phyloP scores from a whole-genome alignment of 2,888 invertebrate species.

The Eupeodes luniger region DNA sequence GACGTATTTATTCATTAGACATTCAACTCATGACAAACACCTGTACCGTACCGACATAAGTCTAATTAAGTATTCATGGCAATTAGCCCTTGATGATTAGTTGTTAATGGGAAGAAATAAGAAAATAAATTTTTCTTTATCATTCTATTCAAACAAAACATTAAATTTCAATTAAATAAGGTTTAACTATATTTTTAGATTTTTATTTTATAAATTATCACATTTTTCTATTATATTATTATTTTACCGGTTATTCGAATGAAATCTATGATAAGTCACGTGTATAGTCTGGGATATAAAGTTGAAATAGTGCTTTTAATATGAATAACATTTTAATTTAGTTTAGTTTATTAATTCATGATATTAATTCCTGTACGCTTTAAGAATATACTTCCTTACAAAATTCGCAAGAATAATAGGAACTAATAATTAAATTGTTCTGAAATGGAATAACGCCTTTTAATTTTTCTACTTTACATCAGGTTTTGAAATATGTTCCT shows the following conservation, averaged over 20 bases:
- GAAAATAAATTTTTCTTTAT: neutral
- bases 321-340: too few relatives aligned
- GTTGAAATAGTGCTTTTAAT: neutral
- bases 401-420: too few relatives aligned
- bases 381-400: too few relatives aligned
- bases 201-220: neutral
- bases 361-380: too few relatives aligned
- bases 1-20: neutral
- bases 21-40: constrained; percentile 2
- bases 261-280: neutral
- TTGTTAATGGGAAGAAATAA: neutral
- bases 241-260: neutral
- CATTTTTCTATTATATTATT: neutral
- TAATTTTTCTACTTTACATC: too few relatives aligned
- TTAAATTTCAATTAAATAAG: neutral
- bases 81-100: constrained; percentile 5
- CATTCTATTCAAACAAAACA: neutral
- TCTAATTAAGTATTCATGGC: neutral
- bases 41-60: neutral
- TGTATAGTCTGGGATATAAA: neutral
- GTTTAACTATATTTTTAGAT: neutral
- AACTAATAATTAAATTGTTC: too few relatives aligned
- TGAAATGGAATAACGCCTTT: too few relatives aligned
- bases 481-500: too few relatives aligned
- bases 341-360: too few relatives aligned